Evolutionary conservation across 2,797 vertebrate species (phyloP).

Genomic region (Chaetophractus vellerosus): DNA sequence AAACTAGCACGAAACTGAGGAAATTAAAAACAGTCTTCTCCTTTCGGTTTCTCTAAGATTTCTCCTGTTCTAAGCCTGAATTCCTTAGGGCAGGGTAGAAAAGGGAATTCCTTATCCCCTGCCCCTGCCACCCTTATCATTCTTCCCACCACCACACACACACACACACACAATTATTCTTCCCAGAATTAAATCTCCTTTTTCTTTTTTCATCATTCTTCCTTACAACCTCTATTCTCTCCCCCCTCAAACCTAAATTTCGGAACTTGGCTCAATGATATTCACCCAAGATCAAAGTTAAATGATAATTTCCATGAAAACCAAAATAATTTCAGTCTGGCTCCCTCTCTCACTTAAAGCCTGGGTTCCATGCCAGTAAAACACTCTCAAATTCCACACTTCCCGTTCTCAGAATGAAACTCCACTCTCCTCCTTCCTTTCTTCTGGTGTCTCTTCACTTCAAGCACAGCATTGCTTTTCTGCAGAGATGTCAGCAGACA

Average conservation of each 20-base stretch:
- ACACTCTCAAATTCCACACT: conserved; percentile 37
- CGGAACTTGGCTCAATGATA: conserved; percentile 75
- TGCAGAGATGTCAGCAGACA: not conserved
- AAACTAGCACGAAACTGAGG: conserved; percentile 62
- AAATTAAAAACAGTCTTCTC: conserved; percentile 74
- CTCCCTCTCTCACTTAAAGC: conserved; percentile 51
- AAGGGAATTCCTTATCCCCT: conserved; percentile 54
- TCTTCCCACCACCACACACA: not conserved
- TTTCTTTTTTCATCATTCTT: not conserved
- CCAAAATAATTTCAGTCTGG: conserved; percentile 71
- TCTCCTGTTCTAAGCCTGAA: conserved; percentile 67
- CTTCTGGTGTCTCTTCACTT: conserved; percentile 18
- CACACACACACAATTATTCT: not conserved
- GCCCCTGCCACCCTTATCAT: not conserved
- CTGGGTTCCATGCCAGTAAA: conserved; percentile 44
- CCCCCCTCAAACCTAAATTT: conserved; percentile 63
- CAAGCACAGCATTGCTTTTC: conserved; percentile 5
- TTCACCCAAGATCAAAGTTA: conserved; percentile 83
- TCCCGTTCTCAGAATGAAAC: conserved; percentile 10
- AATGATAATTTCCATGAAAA: conserved; percentile 80
- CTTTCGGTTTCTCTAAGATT: conserved; percentile 70
- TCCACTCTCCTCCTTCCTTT: not conserved
- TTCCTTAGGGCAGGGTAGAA: conserved; percentile 63
- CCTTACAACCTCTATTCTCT: not conserved
- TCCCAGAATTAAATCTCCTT: conserved; percentile 41